Conservation (phyloP, 1,140 invertebrate genomes). For the Condylostylus longicornis region DNA sequence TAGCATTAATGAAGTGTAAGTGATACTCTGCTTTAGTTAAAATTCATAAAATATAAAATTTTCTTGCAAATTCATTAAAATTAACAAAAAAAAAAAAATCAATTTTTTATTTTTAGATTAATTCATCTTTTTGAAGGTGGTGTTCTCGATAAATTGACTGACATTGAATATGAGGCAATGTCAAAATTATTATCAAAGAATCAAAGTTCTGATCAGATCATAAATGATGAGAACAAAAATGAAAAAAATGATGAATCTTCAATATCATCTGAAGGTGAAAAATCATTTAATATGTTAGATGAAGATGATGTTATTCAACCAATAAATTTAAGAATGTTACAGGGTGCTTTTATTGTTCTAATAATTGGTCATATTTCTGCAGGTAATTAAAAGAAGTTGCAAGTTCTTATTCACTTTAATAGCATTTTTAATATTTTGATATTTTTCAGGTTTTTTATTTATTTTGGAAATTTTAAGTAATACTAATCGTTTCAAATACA, state of each 20-base stretch:
- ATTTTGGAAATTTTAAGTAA: no score
- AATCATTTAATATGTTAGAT: slow-evolving; percentile 1
- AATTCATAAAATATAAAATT: no score
- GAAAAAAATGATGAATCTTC: slow-evolving; percentile 10
- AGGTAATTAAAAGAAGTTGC: no score
- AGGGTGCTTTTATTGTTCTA: slow-evolving; percentile 48
- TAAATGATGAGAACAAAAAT: slow-evolving; percentile 14
- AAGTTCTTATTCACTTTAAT: no score
- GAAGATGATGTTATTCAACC: slow-evolving; percentile 36
- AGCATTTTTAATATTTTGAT: no score
- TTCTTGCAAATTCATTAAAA: no score
- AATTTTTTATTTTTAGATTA: slow-evolving; percentile 34
- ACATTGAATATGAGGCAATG: slow-evolving; percentile 49
- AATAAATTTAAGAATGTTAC: slow-evolving; percentile 45
- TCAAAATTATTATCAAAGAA: slow-evolving; percentile 32
- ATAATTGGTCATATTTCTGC: slow-evolving; percentile 36
- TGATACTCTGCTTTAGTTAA: slow-evolving; percentile 7
- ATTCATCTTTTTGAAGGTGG: slow-evolving; percentile 55
- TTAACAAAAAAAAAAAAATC: no score
- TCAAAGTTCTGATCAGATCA: slow-evolving; percentile 9
- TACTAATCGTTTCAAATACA: no score
- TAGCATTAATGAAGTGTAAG: slow-evolving; percentile 52
- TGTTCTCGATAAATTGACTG: slow-evolving; percentile 52
- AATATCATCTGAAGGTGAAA: background rate
- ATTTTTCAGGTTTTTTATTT: no score